A percentile compares a stretch with the other conserved stretches of the same genome.
phyloP scores from a whole-genome alignment of 2,888 invertebrate species.

The Celastrina argiolus region DNA sequence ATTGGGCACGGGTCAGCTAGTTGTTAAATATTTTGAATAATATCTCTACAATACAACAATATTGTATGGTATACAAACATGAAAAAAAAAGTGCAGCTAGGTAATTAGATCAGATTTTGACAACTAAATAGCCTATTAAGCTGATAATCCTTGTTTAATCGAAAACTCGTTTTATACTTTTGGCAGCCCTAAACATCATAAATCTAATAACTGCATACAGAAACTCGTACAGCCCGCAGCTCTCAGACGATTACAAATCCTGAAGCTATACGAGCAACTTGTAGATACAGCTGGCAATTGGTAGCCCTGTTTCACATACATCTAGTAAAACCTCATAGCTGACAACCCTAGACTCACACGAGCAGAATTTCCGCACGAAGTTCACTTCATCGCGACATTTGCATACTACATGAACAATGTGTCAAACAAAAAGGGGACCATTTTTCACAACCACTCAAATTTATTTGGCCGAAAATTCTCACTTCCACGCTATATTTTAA shows the following conservation, averaged over 20 bases:
- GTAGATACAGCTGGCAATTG: neutral
- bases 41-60: too few relatives aligned
- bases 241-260: neutral
- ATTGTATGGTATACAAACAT: too few relatives aligned
- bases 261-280: neutral
- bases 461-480: neutral
- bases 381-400: slow-evolving; percentile 9
- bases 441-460: slow-evolving; percentile 6
- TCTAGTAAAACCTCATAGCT: neutral
- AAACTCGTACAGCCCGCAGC: too few relatives aligned
- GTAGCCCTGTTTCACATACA: neutral
- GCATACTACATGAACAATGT: slow-evolving; percentile 13
- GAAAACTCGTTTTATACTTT: neutral
- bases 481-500: neutral
- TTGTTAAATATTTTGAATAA: too few relatives aligned
- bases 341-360: slow-evolving; percentile 2
- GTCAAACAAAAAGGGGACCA: slow-evolving; percentile 5
- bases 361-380: slow-evolving; percentile 8
- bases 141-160: too few relatives aligned
- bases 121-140: too few relatives aligned
- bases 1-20: too few relatives aligned
- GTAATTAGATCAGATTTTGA: too few relatives aligned
- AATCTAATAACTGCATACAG: neutral
- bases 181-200: neutral
- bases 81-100: too few relatives aligned